Evolutionary conservation across 1,140 invertebrate species (phyloP), one percentile per base, ranked within the genome.

Genomic region (Sinonovacula constricta): DNA sequence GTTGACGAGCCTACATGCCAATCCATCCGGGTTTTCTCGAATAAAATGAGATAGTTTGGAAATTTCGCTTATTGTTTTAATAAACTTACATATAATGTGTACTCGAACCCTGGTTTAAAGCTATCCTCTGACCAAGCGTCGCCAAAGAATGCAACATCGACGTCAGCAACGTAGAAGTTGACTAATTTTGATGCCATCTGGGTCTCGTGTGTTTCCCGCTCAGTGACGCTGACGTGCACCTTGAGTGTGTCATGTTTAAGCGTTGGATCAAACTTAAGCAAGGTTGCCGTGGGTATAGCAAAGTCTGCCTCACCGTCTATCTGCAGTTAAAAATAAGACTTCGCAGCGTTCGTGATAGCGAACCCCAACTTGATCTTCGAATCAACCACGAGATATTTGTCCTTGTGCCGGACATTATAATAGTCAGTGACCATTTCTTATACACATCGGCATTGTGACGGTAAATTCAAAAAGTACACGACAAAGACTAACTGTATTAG

Each of bases 241-340:
- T 10, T 22, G 1, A 76, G 63, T 0, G 62, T 54, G 45, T 76
- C 45, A 12, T 66, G 36, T 45, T 67, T 66, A 5, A 76, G 53
- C 14, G 28, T 33, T 10, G 72, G 63, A 24, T 76, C 72, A 67
- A 76, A 67, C 63, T 76, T 76, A 2, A 76, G 49, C 2, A 76
- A 24, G 7, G 63, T 67, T 14, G 63, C 63, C 10, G 62, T 76
- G 10, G 72, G 45, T 22, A 76, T 66, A 31, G 51, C 67, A 24
- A 76, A 76, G 31, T 76, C 72, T 34, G 62, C 62, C 45, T 76
- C 54, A 3, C 72, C 72, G 53, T 76, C 63, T 39, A 76, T 76
- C 72, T 76, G 26, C 34, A 12, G 2, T 1, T 1, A 67, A 51
- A 28, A 67, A n/a, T 39, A 28, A 28, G 39, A 45, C n/a, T n/a